phyloP scores from a whole-genome alignment of 2,797 vertebrate species.

The Bufotes viridis region DNA sequence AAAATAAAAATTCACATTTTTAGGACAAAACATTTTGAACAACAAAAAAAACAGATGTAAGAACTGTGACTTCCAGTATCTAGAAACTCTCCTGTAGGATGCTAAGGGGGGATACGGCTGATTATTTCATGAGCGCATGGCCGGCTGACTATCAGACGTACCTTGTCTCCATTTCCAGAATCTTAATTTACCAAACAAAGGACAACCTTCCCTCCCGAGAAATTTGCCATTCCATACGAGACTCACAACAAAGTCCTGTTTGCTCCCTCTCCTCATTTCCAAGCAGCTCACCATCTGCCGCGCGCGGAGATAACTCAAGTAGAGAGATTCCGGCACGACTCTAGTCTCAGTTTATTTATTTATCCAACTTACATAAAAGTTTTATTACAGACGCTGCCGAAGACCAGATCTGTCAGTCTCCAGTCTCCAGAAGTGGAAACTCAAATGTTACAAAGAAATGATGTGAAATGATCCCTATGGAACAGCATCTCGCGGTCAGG shows the following conservation, averaged over 20 bases:
- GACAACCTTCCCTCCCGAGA: slow-evolving; percentile 10
- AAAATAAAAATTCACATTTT: too few species aligned
- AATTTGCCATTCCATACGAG: slow-evolving; percentile 1
- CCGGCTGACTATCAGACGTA: not conserved
- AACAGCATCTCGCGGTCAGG: not conserved
- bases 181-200: slow-evolving; percentile 36
- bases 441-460: not conserved
- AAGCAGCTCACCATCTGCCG: slow-evolving; percentile 25
- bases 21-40: too few species aligned
- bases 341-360: slow-evolving; percentile 32
- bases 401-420: slow-evolving; percentile 20
- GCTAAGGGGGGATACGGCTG: not conserved
- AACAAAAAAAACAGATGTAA: not conserved
- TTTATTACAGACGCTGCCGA: slow-evolving; percentile 8
- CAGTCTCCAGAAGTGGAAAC: not conserved
- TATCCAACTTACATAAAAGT: slow-evolving; percentile 25
- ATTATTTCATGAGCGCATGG: slow-evolving; percentile 9
- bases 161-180: slow-evolving; percentile 36
- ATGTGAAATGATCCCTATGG: not conserved
- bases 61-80: not conserved
- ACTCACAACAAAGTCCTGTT: slow-evolving; percentile 4
- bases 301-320: not conserved
- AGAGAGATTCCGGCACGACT: not conserved
- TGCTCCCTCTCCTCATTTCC: not conserved
- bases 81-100: not conserved